Evolutionary conservation across 2,888 invertebrate species (phyloP), one percentile per base, ranked within the genome.

Genomic region (Schizotus pectinicornis): DNA sequence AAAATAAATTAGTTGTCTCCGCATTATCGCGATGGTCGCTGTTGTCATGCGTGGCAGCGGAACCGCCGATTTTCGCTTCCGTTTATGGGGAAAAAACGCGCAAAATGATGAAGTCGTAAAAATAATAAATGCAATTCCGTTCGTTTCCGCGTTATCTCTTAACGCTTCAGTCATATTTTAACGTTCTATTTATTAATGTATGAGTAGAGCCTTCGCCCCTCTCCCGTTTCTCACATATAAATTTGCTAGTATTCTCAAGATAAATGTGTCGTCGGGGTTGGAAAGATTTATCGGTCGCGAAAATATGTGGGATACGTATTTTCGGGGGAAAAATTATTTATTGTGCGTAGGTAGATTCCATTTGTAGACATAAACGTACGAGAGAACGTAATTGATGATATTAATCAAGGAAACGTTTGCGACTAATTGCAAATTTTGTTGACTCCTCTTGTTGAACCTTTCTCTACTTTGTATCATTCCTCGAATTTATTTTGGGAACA

Each of bases 191-290:
- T 58, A 53, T 53, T 58, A 58, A 58, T 53, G 58, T 58, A 53
- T 53, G 58, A 46, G 50, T 38, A 53, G 45, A 48, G 3, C 22
- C 22, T 5, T 5, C 22, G 2, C 22, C 22, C 22, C 22, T 5
- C 22, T 22, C 22, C 22, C n/a, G n/a, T n/a, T n/a, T n/a, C n/a
- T 22, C 22, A 22, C 5, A 58, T 53, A 58, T 58, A 58, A 58
- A 58, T 59, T 59, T 49, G 53, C 53, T 32, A 38, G 43, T 47
- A 52, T 57, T 49, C 58, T 49, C 37, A 45, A 59, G 58, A 59
- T 59, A 59, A 59, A 59, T 59, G 58, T 59, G 58, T 59, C 58
- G 54, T 52, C 47, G 52, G 34, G 57, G 52, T 57, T 57, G 52
- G 47, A 42, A 14, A 52, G 52, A 57, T 52, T 57, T 52, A 57